These are phyloP conservation scores for Latrodectus geometricus DNA, from an alignment of 1,140 invertebrate species.

Conservation along the genomic window DNA sequence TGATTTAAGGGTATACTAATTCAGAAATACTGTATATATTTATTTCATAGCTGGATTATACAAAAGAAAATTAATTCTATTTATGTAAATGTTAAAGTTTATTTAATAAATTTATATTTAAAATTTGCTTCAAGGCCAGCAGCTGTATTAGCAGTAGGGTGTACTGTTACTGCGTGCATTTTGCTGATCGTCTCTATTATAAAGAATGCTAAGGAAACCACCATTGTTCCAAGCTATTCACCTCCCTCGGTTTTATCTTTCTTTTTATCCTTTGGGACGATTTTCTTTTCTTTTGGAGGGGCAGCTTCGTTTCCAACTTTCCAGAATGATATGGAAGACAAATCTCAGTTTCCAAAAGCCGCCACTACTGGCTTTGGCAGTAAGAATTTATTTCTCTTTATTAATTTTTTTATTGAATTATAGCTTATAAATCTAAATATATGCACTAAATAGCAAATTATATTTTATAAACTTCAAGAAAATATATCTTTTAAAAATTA, in stretches of 20 bases:
- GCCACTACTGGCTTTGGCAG: conserved; percentile 72
- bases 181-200: conserved; percentile 72
- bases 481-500: no score
- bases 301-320: conserved; percentile 79
- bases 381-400: conserved; percentile 64
- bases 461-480: no score
- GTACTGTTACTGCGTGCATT: conserved; percentile 73
- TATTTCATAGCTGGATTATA: no score
- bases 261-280: conserved; percentile 76
- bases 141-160: conserved; percentile 73
- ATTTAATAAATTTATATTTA: conserved; percentile 37
- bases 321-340: conserved; percentile 78
- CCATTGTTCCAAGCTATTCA: not conserved
- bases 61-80: no score
- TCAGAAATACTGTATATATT: no score
- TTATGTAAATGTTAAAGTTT: not conserved
- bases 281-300: conserved; percentile 78
- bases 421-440: no score
- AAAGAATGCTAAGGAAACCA: not conserved
- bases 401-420: no score
- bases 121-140: conserved; percentile 71
- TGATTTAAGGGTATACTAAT: no score
- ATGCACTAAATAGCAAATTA: no score
- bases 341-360: conserved; percentile 72
- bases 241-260: conserved; percentile 69